Evolutionary conservation across 1,140 invertebrate species (phyloP).

Genomic region (Diachasmimorpha longicaudata): DNA sequence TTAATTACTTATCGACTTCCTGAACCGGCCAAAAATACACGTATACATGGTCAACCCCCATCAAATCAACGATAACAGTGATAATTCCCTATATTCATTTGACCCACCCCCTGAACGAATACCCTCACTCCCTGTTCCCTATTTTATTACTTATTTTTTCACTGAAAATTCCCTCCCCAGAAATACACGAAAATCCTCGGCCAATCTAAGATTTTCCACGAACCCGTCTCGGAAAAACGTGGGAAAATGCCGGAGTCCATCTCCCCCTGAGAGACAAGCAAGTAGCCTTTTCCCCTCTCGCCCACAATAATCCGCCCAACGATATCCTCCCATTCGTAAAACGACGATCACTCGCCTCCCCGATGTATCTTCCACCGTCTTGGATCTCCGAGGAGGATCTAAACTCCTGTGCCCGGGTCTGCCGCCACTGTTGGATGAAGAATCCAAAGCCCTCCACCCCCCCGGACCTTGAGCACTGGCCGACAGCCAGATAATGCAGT

Average conservation of each 20-base stretch:
- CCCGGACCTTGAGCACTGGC: background rate
- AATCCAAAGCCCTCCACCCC: background rate
- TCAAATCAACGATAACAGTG: no score
- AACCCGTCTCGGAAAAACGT: no score
- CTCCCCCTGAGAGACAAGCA: background rate
- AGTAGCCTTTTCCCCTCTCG: background rate
- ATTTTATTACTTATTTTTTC: no score
- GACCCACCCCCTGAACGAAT: no score
- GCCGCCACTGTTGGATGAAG: background rate
- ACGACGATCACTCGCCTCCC: background rate
- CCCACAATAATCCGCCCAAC: background rate
- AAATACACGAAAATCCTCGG: background rate
- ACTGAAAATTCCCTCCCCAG: no score
- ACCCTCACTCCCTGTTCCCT: no score
- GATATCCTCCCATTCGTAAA: background rate
- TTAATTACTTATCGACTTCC: no score
- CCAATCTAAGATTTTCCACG: no score
- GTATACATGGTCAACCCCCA: no score
- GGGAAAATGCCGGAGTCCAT: background rate
- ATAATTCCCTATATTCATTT: no score
- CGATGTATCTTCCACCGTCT: background rate
- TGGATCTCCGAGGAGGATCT: background rate
- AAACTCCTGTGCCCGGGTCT: background rate
- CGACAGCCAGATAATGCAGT: conserved; percentile 23
- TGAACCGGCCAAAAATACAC: no score